Evolutionary conservation across 2,888 invertebrate genomes (phyloP).

Genomic region (Eupithecia exiguata): DNA sequence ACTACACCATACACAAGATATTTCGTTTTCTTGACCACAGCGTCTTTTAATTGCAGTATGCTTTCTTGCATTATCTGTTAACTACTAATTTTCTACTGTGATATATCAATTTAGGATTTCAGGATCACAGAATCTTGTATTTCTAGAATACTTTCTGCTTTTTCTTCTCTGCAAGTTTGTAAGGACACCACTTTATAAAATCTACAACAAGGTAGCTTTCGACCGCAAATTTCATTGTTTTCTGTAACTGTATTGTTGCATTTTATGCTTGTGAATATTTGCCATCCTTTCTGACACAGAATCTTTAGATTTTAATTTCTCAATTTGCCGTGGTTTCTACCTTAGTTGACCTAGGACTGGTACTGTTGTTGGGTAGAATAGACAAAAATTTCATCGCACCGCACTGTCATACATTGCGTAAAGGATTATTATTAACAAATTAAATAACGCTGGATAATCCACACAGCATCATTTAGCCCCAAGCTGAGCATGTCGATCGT

Average conservation of each 20-base stretch:
- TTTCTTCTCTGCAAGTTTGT: not conserved
- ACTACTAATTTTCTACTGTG: not conserved
- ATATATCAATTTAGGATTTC: not conserved
- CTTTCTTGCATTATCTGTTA: not conserved
- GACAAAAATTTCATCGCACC: not conserved
- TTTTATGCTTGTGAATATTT: not conserved
- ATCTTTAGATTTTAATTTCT: not conserved
- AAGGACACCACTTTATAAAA: not conserved
- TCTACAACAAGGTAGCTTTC: not conserved
- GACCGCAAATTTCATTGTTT: not conserved
- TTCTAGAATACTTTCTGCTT: not conserved
- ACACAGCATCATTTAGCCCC: too few species aligned
- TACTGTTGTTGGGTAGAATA: not conserved
- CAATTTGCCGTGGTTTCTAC: not conserved
- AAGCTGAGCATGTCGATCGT: not conserved
- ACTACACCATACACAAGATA: constrained; percentile 3
- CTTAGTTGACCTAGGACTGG: not conserved
- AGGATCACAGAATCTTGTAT: not conserved
- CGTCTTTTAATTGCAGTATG: not conserved
- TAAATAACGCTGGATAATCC: too few species aligned
- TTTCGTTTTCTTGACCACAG: not conserved
- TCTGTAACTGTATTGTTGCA: not conserved
- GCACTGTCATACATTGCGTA: not conserved
- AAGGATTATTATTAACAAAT: not conserved
- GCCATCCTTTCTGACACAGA: not conserved